These are phyloP conservation scores for Drosophila lacertosa DNA, from an alignment of 1,140 invertebrate genomes.

Conservation along the genomic window DNA sequence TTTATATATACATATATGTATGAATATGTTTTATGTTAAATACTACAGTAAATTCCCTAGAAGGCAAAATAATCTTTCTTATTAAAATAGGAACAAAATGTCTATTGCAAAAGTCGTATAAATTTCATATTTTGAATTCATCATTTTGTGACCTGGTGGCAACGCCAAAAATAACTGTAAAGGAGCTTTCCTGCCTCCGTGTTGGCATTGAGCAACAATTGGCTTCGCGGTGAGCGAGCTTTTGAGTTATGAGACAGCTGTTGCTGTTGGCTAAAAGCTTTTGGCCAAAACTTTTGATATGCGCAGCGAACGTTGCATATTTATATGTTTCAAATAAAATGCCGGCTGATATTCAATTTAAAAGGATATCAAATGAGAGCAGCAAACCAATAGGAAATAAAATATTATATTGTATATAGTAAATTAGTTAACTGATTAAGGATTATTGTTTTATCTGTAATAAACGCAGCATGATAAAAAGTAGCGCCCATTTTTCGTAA, in stretches of 20 bases:
- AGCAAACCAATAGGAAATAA: no score
- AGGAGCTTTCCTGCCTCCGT: conserved; percentile 28
- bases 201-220: conserved; percentile 29
- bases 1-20: neutral
- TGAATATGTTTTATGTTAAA: neutral
- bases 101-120: no score
- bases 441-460: neutral
- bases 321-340: conserved; percentile 17
- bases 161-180: conserved; percentile 42
- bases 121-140: neutral
- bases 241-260: conserved; percentile 56
- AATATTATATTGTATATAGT: no score
- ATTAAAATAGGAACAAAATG: neutral
- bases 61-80: no score
- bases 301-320: conserved; percentile 12
- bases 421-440: neutral
- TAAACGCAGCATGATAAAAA: neutral
- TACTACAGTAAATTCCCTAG: no score
- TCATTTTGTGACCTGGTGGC: conserved; percentile 22
- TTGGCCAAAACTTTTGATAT: conserved; percentile 15
- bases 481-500: conserved; percentile 19
- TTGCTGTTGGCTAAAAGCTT: conserved; percentile 40
- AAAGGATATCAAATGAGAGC: neutral
- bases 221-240: conserved; percentile 43
- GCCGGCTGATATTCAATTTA: conserved; percentile 13